Conservation (phyloP, 2,113 vertebrate species). For the Pelusios castaneus region DNA sequence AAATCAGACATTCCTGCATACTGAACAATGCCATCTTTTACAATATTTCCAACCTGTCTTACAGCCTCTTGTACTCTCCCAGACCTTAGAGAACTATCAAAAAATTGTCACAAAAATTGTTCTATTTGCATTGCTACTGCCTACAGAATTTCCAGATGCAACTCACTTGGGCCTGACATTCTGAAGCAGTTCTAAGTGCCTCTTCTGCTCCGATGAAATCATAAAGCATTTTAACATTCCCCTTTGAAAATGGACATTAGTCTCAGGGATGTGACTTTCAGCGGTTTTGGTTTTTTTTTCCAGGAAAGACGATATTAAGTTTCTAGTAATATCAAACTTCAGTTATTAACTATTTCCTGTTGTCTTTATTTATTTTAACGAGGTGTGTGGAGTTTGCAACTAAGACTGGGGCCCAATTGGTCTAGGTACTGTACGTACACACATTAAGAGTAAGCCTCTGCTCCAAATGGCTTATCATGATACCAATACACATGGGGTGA, state of each 20-base stretch:
- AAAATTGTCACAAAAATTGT: conserved; percentile 22
- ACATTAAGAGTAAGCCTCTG: background rate
- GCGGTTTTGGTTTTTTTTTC: background rate
- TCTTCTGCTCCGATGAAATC: background rate
- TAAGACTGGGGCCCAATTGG: rapidly evolving
- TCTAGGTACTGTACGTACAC: rapidly evolving
- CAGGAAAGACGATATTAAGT: rapidly evolving
- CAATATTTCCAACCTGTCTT: conserved; percentile 6
- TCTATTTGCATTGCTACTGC: background rate
- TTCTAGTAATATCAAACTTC: background rate
- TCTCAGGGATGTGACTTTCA: background rate
- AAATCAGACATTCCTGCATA: conserved; percentile 40
- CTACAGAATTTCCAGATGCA: background rate
- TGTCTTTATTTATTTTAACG: background rate
- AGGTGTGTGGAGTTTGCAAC: background rate
- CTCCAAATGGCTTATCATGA: background rate
- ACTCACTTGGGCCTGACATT: background rate
- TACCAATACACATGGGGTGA: rapidly evolving
- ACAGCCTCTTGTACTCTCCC: background rate
- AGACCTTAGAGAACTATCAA: conserved; percentile 13
- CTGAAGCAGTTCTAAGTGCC: background rate
- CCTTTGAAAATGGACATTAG: background rate
- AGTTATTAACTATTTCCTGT: background rate
- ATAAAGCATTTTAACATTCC: background rate
- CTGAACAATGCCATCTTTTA: background rate